phyloP scores from a whole-genome alignment of 2,113 vertebrate species.

The Plecturocebus donacophilus region DNA sequence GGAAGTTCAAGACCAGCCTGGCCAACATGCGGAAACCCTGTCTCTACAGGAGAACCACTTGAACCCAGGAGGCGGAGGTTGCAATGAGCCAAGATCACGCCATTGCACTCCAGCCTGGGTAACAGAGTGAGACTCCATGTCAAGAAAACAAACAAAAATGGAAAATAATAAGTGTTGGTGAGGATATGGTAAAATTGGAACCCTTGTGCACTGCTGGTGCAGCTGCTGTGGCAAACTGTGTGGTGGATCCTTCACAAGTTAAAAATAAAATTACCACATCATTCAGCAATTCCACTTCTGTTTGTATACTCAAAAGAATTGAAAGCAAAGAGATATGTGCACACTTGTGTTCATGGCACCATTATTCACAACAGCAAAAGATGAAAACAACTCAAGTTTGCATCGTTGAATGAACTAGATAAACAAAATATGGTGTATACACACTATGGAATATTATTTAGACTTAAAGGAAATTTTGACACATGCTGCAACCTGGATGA shows the following conservation, averaged over 20 bases:
- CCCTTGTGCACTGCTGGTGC: no score
- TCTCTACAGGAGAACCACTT: no score
- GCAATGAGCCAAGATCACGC: no score
- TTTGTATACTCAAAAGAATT: not conserved
- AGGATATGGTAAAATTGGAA: not conserved
- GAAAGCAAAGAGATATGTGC: not conserved
- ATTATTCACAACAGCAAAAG: not conserved
- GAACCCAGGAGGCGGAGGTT: no score
- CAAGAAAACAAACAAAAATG: not conserved
- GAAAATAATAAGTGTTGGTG: not conserved
- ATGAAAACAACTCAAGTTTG: not conserved
- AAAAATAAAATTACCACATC: not conserved
- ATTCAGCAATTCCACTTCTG: not conserved
- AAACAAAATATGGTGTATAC: not conserved
- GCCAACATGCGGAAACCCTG: no score
- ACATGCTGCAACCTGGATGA: not conserved
- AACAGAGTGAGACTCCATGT: no score
- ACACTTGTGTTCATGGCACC: not conserved
- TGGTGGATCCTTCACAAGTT: not conserved
- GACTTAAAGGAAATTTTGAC: not conserved
- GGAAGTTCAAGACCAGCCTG: no score
- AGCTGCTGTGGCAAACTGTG: not conserved
- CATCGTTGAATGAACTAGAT: not conserved
- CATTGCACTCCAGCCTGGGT: no score
- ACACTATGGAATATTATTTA: not conserved